Evolutionary conservation across 2,797 vertebrate species (phyloP).

Genomic region (Microchirus variegatus): DNA sequence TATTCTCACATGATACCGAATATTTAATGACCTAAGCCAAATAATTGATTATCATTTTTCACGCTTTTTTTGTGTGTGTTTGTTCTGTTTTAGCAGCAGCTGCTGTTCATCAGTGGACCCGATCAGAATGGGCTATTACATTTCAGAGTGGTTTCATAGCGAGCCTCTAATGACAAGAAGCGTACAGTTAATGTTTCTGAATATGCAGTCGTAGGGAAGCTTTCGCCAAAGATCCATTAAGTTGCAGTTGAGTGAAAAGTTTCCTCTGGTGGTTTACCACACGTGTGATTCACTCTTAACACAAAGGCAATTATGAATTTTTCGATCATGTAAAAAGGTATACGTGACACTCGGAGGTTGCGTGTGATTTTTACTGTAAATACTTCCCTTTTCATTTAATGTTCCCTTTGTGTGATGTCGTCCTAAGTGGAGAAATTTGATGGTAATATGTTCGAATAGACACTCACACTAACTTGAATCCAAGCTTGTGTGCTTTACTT

Average conservation of each 20-base stretch:
- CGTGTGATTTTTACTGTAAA: background rate
- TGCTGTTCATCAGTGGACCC: slow-evolving; percentile 11
- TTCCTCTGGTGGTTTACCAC: slow-evolving; percentile 9
- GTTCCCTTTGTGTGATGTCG: background rate
- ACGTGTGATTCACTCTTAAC: slow-evolving; percentile 2
- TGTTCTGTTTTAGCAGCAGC: slow-evolving; percentile 4
- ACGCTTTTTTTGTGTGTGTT: background rate
- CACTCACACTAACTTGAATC: background rate
- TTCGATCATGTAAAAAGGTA: background rate
- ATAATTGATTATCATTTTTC: background rate
- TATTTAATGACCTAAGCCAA: background rate
- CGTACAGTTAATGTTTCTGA: slow-evolving; percentile 31
- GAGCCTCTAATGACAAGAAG: slow-evolving; percentile 36
- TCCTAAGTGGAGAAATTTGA: slow-evolving; percentile 7
- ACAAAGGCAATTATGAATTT: background rate
- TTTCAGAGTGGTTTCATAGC: slow-evolving; percentile 34
- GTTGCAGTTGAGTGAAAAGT: slow-evolving; percentile 18
- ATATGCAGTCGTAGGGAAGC: slow-evolving; percentile 11
- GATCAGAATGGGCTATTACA: slow-evolving; percentile 17
- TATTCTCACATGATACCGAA: background rate
- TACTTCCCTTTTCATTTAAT: background rate
- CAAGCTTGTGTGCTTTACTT: background rate
- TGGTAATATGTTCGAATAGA: slow-evolving; percentile 2
- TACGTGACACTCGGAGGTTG: background rate
- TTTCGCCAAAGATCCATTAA: slow-evolving; percentile 22